Base-by-base conservation (phyloP, 1,140 invertebrate genomes). In the Pemphigus obesinymphae region DNA sequence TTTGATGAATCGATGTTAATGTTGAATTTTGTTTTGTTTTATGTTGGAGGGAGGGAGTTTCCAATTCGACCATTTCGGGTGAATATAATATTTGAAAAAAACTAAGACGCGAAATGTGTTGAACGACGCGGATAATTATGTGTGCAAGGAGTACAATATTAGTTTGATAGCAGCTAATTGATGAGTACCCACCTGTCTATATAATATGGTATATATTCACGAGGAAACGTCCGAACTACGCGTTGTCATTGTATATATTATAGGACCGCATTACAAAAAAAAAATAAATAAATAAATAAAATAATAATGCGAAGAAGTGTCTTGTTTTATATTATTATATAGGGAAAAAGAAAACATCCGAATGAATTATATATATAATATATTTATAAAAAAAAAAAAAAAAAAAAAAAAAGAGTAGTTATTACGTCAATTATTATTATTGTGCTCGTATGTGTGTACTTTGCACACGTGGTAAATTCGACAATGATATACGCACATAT, bases 171-270 rank as follows among this genome's bases (percentile, higher is more conserved):
- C 23, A 58, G 53, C n/a, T 55, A 55, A n/a, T 23, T 10, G 53
- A 23, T 55, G 11, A 8, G n/a, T 23, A 55, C n/a, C n/a, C n/a
- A n/a, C n/a, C n/a, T n/a, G n/a, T n/a, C n/a, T n/a, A n/a, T n/a
- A n/a, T n/a, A n/a, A n/a, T n/a, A n/a, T n/a, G 50, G 50, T 23
- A 26, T 0, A n/a, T n/a, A n/a, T n/a, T 10, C 26, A 66, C 34
- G 31, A 37, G 40, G 26, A 70, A 45, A 70, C 37, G 66, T 70
- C 37, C 37, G 11, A 70, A 70, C 43, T 37, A 23, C 66, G 40
- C 66, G 26, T 70, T 70, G 66, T 70, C 66, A 70, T 70, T 11
- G 23, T 45, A 15, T n/a, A n/a, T n/a, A n/a, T n/a, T n/a, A n/a
- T n/a, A n/a, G n/a, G 2, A 23, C 37, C 37, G 11, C n/a, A n/a